These are phyloP conservation scores for Aptenodytes patagonicus DNA, from an alignment of 2,113 vertebrate species.

Conservation along the genomic window DNA sequence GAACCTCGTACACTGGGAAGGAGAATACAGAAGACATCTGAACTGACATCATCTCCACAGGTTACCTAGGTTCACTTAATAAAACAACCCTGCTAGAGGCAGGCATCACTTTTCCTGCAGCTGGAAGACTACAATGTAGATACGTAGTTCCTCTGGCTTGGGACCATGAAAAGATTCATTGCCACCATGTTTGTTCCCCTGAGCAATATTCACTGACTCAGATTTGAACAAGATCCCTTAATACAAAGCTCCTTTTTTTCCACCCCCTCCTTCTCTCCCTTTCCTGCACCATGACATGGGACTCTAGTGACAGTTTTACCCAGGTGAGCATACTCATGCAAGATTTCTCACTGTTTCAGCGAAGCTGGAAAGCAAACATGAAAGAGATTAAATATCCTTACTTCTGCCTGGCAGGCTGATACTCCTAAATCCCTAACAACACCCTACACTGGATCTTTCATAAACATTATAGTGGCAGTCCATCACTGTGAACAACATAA, in stretches of 20 bases:
- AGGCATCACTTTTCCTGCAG: not conserved
- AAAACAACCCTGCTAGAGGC: not conserved
- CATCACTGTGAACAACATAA: not conserved
- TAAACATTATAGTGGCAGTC: not conserved
- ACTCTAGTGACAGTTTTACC: not conserved
- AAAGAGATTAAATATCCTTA: not conserved
- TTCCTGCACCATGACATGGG: not conserved
- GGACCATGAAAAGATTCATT: not conserved
- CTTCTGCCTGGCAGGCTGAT: not conserved
- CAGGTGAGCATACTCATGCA: not conserved
- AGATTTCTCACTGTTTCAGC: not conserved
- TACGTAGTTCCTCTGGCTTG: not conserved
- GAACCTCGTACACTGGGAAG: not conserved
- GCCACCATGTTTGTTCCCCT: not conserved
- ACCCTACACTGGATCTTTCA: not conserved
- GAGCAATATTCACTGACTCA: not conserved
- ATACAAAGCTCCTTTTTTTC: not conserved
- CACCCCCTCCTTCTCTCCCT: accelerated
- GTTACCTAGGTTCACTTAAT: not conserved
- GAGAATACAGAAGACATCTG: not conserved
- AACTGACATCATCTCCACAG: not conserved
- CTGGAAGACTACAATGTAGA: not conserved
- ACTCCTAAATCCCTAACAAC: not conserved
- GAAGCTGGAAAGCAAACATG: not conserved
- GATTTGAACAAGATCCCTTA: not conserved